Evolutionary conservation across 2,113 vertebrate genomes (phyloP).

Genomic region (Manacus vitellinus): DNA sequence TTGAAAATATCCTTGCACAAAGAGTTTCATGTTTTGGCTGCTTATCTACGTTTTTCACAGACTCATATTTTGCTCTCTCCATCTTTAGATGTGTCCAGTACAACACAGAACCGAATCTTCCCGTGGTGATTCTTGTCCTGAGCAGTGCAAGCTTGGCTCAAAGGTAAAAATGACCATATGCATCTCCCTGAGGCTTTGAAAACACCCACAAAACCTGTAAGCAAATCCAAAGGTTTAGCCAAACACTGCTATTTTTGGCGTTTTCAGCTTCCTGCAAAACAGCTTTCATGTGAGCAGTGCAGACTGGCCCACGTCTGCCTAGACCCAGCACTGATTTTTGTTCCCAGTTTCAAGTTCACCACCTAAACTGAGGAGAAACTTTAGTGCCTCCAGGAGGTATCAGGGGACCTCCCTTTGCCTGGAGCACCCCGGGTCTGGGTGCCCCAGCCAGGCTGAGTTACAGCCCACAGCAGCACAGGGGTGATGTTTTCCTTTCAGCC

Average conservation of each 20-base stretch:
- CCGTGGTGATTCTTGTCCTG: background rate
- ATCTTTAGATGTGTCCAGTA: background rate
- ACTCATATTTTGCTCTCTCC: background rate
- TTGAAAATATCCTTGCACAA: background rate
- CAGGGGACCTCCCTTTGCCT: background rate
- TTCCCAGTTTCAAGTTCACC: background rate
- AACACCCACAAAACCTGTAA: background rate
- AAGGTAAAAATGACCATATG: background rate
- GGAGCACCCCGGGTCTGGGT: background rate
- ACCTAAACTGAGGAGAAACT: fast-evolving
- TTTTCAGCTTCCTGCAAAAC: background rate
- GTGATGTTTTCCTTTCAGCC: background rate
- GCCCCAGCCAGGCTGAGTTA: background rate
- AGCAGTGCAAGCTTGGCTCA: background rate
- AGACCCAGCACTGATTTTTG: background rate
- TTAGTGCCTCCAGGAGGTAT: background rate
- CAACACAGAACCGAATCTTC: background rate
- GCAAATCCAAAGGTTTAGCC: background rate
- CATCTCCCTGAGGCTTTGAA: background rate
- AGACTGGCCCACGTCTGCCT: background rate
- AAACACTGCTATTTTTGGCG: background rate
- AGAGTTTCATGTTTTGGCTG: background rate
- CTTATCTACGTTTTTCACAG: background rate
- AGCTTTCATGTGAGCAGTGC: background rate
- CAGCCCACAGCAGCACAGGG: background rate